phyloP scores from a whole-genome alignment of 2,113 vertebrate genomes.

The Piliocolobus tephrosceles region DNA sequence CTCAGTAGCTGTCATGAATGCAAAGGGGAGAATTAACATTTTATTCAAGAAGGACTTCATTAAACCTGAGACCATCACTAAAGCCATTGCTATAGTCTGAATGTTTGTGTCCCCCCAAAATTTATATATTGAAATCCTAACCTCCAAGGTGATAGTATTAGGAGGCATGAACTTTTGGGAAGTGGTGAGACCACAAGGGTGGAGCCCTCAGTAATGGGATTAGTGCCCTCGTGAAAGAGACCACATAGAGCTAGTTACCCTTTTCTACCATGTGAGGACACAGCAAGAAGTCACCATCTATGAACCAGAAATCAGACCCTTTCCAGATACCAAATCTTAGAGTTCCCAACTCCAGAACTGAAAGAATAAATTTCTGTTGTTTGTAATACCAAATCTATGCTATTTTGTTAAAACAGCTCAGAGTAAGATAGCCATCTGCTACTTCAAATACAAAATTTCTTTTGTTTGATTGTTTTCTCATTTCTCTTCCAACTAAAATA shows the following conservation, averaged over 20 bases:
- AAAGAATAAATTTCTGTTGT: neutral
- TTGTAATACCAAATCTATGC: neutral
- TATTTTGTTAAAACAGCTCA: neutral
- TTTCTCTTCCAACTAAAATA: constrained; percentile 18
- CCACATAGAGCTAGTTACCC: rapidly evolving
- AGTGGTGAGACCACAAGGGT: too few species aligned
- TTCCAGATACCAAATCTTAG: neutral
- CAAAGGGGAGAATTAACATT: neutral
- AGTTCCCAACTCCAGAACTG: neutral
- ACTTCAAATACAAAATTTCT: neutral
- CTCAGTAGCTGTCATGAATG: neutral
- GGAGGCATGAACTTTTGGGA: neutral
- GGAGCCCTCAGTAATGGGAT: neutral
- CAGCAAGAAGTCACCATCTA: neutral
- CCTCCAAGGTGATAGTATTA: neutral
- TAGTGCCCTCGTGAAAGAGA: neutral
- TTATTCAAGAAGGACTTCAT: neutral
- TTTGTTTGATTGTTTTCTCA: neutral
- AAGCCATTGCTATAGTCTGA: neutral
- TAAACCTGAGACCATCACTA: neutral
- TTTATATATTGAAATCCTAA: neutral
- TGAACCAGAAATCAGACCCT: neutral
- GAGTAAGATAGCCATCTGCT: neutral
- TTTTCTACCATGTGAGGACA: neutral
- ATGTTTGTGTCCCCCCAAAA: neutral